Percentiles rank a stretch among this genome's conserved stretches.
Evolutionary conservation across 2,113 vertebrate genomes (phyloP).

Genomic region (Struthio camelus): DNA sequence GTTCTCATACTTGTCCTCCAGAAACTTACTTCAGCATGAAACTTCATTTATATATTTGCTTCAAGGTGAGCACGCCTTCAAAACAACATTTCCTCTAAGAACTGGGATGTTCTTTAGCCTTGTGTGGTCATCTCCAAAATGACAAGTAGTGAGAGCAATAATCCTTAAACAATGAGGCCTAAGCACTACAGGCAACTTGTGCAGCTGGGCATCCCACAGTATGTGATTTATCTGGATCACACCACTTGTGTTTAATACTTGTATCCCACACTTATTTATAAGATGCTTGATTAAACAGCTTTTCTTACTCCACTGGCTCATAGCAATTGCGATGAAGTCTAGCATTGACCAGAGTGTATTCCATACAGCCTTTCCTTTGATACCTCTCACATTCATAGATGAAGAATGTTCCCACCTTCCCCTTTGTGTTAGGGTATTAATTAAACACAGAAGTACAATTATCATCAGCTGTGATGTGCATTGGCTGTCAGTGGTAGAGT

Average conservation of each 20-base stretch:
- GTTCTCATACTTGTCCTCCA: background rate
- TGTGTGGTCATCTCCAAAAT: too few species aligned
- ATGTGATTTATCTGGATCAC: background rate
- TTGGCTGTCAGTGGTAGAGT: background rate
- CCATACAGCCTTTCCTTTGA: background rate
- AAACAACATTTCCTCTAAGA: background rate
- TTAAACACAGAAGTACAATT: background rate
- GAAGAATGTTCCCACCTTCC: background rate
- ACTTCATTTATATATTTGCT: background rate
- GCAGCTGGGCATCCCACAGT: background rate
- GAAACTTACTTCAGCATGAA: background rate
- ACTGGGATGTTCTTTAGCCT: background rate
- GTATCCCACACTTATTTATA: background rate
- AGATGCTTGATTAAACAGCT: background rate
- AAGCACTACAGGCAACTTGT: background rate
- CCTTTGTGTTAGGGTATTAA: background rate
- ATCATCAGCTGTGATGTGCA: background rate
- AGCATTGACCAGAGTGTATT: background rate
- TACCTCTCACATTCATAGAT: background rate
- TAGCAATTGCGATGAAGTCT: background rate
- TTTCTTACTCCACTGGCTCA: background rate
- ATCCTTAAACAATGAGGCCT: background rate
- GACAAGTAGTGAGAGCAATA: background rate
- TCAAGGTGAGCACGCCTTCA: background rate
- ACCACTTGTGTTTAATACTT: background rate